Conservation (phyloP, 2,797 vertebrate species). For the Gymnothorax javanicus region DNA sequence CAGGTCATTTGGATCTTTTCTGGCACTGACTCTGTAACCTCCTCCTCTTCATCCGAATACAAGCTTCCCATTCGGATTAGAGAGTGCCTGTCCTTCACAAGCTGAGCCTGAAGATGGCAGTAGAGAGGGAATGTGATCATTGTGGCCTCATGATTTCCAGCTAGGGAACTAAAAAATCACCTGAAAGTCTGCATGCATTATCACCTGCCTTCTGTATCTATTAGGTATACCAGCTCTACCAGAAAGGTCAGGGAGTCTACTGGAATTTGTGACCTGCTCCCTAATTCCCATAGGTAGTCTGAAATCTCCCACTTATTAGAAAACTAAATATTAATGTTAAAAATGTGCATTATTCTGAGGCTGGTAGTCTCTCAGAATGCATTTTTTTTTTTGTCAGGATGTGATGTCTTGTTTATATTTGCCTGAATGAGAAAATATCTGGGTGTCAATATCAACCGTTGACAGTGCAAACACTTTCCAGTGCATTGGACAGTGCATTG, state of each 20-base stretch:
- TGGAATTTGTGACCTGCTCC: too few species aligned
- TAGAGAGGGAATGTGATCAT: background rate
- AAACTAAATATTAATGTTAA: too few species aligned
- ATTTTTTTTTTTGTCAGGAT: too few species aligned
- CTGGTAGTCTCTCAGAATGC: too few species aligned
- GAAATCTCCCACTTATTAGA: too few species aligned
- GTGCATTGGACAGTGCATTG: background rate
- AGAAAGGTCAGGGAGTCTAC: too few species aligned
- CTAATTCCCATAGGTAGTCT: too few species aligned
- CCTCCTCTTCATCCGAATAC: slow-evolving; percentile 95
- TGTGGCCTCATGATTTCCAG: background rate
- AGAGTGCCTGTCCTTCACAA: slow-evolving; percentile 95
- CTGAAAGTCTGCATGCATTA: background rate
- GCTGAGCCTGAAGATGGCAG: slow-evolving; percentile 79
- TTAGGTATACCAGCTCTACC: too few species aligned
- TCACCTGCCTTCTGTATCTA: background rate
- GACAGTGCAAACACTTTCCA: background rate
- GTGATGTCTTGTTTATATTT: background rate
- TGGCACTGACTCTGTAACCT: slow-evolving; percentile 76
- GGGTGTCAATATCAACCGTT: background rate
- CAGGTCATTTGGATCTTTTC: slow-evolving; percentile 97
- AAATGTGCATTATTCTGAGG: too few species aligned
- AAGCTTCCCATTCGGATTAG: slow-evolving; percentile 89
- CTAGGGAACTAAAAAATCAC: background rate
- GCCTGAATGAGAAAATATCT: background rate